phyloP scores from a whole-genome alignment of 2,113 vertebrate species.

The Hippopotamus amphibius region DNA sequence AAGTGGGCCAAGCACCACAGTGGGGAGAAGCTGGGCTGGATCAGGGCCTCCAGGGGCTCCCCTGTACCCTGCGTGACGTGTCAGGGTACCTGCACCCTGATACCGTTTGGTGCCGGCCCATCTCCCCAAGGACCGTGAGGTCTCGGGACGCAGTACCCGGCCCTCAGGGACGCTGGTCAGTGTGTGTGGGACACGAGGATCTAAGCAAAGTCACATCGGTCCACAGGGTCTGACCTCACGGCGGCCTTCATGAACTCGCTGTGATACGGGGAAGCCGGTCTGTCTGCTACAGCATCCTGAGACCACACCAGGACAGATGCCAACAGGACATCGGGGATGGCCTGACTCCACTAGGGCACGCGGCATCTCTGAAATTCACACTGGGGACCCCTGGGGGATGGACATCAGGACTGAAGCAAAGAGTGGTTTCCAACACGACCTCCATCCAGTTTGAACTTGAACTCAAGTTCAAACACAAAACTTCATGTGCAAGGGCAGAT shows the following conservation, averaged over 20 bases:
- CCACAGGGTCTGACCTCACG: not conserved
- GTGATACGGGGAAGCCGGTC: not conserved
- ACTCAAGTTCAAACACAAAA: too few relatives aligned
- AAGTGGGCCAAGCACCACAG: not conserved
- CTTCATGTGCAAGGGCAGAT: not conserved
- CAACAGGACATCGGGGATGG: too few relatives aligned
- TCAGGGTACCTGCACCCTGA: accelerated
- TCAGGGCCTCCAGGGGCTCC: not conserved
- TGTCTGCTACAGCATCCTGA: not conserved
- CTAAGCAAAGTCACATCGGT: not conserved
- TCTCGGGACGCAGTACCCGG: not conserved
- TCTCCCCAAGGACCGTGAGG: not conserved
- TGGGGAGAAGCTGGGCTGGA: not conserved
- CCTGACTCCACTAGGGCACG: not conserved
- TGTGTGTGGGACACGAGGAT: not conserved
- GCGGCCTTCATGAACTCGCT: not conserved
- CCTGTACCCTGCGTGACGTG: not conserved
- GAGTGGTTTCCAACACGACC: not conserved
- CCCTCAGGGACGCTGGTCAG: not conserved
- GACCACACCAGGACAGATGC: not conserved
- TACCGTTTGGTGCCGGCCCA: not conserved
- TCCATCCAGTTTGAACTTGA: not conserved
- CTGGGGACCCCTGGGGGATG: not conserved
- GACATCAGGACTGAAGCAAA: not conserved
- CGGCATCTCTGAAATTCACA: not conserved